These are phyloP conservation scores for Ichneumoninae sp. DNA, from an alignment of 2,888 invertebrate species.

Conservation along the genomic window DNA sequence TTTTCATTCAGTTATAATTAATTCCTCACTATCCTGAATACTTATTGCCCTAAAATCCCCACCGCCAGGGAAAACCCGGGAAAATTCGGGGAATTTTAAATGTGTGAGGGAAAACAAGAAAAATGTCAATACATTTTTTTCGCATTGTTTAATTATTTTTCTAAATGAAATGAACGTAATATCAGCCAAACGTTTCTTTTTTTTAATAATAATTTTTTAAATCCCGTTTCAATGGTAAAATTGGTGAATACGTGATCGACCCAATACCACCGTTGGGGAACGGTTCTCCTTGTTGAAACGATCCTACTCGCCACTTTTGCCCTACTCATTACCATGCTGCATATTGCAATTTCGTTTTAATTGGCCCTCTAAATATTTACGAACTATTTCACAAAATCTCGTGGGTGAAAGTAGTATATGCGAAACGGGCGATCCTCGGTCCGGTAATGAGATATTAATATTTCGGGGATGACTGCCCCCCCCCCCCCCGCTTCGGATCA, in stretches of 20 bases:
- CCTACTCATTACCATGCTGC: background rate
- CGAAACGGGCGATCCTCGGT: background rate
- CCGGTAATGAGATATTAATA: conserved; percentile 10
- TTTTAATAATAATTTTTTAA: background rate
- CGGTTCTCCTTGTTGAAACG: background rate
- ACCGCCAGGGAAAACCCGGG: too few species aligned
- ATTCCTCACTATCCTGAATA: too few species aligned
- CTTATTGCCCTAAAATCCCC: too few species aligned
- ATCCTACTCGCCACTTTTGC: background rate
- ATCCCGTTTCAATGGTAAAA: background rate
- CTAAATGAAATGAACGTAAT: too few species aligned
- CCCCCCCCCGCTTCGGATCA: background rate
- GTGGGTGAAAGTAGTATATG: background rate
- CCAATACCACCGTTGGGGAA: background rate
- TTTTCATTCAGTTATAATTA: too few species aligned
- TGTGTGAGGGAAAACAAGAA: too few species aligned
- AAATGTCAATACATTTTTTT: too few species aligned
- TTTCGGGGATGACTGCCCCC: background rate
- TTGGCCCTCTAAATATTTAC: conserved; percentile 5
- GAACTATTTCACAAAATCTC: background rate
- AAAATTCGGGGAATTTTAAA: too few species aligned
- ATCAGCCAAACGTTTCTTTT: too few species aligned
- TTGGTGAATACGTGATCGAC: background rate
- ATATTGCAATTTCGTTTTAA: background rate
- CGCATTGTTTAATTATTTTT: too few species aligned